phyloP scores from a whole-genome alignment of 1,140 invertebrate genomes.

The Colletes latitarsis region DNA sequence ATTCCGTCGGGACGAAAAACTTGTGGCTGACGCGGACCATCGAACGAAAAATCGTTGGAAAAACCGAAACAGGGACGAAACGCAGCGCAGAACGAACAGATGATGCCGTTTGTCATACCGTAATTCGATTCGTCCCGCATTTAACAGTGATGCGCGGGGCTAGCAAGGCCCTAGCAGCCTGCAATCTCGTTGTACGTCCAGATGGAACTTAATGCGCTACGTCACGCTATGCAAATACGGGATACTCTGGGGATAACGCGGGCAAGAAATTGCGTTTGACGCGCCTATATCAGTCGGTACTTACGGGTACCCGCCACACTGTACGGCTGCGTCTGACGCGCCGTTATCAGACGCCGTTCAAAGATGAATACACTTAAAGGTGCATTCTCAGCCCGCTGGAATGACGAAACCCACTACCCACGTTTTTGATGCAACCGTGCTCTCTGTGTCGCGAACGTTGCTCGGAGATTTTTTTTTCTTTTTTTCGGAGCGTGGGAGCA shows the following conservation, averaged over 20 bases:
- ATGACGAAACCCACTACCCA: no score
- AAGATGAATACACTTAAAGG: constrained; percentile 6
- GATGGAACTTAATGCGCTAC: constrained; percentile 51
- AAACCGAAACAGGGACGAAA: not conserved
- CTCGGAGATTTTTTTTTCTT: no score
- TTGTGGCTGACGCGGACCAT: not conserved
- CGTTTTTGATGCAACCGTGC: no score
- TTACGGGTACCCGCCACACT: constrained; percentile 35
- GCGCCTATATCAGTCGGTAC: constrained; percentile 43
- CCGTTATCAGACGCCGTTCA: constrained; percentile 34
- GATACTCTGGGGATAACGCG: constrained; percentile 53
- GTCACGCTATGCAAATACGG: constrained; percentile 56
- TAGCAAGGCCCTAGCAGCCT: not conserved
- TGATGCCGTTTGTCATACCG: constrained; percentile 11
- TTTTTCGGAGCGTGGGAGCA: no score
- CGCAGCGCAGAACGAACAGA: not conserved
- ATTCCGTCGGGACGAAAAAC: constrained; percentile 16
- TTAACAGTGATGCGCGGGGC: not conserved
- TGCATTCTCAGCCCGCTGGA: no score
- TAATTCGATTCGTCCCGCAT: constrained; percentile 29
- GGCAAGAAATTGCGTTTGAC: constrained; percentile 63
- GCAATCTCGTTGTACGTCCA: constrained; percentile 31
- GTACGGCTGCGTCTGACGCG: constrained; percentile 28
- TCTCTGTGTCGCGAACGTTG: no score
- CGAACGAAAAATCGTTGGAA: constrained; percentile 8